Percentiles rank a stretch among this genome's conserved stretches.
Conservation (phyloP, 2,888 invertebrate genomes). For the Molanna angustata region DNA sequence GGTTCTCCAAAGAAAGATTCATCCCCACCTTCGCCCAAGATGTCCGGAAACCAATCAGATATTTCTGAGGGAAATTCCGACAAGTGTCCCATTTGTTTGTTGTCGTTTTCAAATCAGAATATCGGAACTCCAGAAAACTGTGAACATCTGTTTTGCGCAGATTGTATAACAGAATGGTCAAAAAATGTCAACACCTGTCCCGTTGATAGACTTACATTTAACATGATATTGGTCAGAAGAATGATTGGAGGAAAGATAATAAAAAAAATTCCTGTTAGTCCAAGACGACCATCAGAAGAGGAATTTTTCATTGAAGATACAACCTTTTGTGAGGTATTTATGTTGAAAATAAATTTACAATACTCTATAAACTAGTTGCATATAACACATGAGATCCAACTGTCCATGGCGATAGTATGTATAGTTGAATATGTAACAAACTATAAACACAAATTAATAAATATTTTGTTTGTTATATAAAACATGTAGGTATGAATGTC, state of each 20-base stretch:
- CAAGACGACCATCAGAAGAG: constrained; percentile 54
- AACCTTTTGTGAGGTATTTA: constrained; percentile 76
- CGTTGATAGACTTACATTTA: constrained; percentile 81
- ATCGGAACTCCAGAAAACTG: constrained; percentile 84
- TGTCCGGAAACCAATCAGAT: constrained; percentile 46
- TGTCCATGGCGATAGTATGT: too few species aligned
- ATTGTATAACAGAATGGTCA: constrained; percentile 93
- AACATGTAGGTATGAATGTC: too few species aligned
- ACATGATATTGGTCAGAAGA: constrained; percentile 70
- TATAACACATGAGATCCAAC: too few species aligned
- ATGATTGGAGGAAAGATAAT: constrained; percentile 64
- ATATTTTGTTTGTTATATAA: too few species aligned
- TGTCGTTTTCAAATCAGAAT: constrained; percentile 72
- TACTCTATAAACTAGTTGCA: too few species aligned
- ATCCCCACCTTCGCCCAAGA: constrained; percentile 23
- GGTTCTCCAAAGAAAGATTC: not conserved
- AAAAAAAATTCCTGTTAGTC: constrained; percentile 64
- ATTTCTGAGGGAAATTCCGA: constrained; percentile 71
- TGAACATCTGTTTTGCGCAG: constrained; percentile 86
- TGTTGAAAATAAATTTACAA: too few species aligned
- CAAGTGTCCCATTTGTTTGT: constrained; percentile 88
- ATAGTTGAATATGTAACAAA: too few species aligned
- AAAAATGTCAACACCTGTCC: constrained; percentile 95
- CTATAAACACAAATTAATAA: too few species aligned
- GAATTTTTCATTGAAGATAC: constrained; percentile 58